Percentiles rank a stretch among this genome's conserved stretches.
These are phyloP conservation scores for Varanus salvator DNA, from an alignment of 2,113 vertebrate genomes.

Conservation along the genomic window DNA sequence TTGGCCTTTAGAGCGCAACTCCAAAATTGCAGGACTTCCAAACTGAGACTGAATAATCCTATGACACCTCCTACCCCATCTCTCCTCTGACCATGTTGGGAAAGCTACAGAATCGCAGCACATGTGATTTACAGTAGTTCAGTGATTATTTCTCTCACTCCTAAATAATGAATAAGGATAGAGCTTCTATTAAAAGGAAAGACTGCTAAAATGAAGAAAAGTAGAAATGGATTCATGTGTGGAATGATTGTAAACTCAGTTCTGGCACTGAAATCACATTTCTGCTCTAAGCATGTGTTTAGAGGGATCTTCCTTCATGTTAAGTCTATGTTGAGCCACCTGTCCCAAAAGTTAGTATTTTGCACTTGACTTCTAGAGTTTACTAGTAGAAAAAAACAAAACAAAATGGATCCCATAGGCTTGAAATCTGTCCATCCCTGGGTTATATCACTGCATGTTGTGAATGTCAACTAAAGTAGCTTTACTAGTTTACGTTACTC, in stretches of 20 bases:
- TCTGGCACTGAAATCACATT: neutral
- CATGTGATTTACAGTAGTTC: neutral
- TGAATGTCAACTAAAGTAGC: neutral
- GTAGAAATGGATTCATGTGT: neutral
- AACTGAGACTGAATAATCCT: too few relatives aligned
- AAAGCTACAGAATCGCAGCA: too few relatives aligned
- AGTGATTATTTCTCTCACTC: neutral
- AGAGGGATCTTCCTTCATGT: too few relatives aligned
- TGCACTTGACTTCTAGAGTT: neutral
- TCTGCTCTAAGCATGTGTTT: neutral
- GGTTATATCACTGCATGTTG: neutral
- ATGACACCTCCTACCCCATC: too few relatives aligned
- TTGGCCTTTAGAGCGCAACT: too few relatives aligned
- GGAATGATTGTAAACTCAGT: neutral
- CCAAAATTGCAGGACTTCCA: too few relatives aligned
- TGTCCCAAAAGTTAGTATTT: neutral
- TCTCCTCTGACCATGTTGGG: too few relatives aligned
- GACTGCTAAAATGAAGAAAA: neutral
- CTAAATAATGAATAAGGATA: neutral
- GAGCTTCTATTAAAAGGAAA: neutral
- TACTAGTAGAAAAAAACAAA: neutral
- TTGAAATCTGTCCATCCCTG: neutral
- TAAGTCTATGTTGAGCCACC: neutral
- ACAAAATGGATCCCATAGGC: neutral
- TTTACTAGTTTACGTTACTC: slow-evolving; percentile 15